Conservation (phyloP, 2,888 invertebrate genomes). For the Adelphocoris suturalis region DNA sequence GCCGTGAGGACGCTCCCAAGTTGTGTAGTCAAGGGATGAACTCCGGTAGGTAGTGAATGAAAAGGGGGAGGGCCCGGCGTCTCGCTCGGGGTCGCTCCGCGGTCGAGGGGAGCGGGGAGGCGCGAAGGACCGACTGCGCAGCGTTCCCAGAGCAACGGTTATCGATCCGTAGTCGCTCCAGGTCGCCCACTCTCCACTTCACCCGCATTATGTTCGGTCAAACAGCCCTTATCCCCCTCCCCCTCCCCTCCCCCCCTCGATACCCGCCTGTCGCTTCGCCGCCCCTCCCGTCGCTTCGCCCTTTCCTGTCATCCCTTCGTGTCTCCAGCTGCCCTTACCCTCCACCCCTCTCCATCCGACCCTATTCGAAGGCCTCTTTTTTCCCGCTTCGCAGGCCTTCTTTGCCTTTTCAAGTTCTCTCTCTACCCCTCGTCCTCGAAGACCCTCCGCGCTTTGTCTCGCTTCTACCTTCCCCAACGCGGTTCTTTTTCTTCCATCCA, state of each 20-base stretch:
- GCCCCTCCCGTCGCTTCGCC: not conserved
- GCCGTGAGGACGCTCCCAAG: not conserved
- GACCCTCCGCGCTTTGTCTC: not conserved
- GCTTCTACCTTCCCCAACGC: not conserved
- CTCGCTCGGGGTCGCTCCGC: constrained; percentile 68
- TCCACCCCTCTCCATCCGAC: not conserved
- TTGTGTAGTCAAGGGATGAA: constrained; percentile 53
- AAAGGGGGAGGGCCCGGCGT: not conserved
- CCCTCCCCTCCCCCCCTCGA: not conserved
- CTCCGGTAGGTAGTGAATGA: constrained; percentile 36
- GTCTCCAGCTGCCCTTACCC: constrained; percentile 29
- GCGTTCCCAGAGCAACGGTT: constrained; percentile 13
- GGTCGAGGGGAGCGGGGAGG: constrained; percentile 47
- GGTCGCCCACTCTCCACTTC: constrained; percentile 65
- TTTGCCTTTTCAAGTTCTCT: not conserved
- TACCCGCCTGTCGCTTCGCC: not conserved
- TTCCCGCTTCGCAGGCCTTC: not conserved
- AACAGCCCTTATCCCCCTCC: constrained; percentile 40
- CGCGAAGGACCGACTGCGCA: constrained; percentile 66
- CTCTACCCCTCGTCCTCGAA: not conserved
- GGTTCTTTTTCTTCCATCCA: not conserved
- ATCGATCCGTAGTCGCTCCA: constrained; percentile 69
- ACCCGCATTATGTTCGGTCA: constrained; percentile 61
- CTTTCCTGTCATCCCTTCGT: constrained; percentile 41
- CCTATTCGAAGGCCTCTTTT: not conserved